Evolutionary conservation across 2,888 invertebrate species (phyloP).

Genomic region (Drosophila infuscata): DNA sequence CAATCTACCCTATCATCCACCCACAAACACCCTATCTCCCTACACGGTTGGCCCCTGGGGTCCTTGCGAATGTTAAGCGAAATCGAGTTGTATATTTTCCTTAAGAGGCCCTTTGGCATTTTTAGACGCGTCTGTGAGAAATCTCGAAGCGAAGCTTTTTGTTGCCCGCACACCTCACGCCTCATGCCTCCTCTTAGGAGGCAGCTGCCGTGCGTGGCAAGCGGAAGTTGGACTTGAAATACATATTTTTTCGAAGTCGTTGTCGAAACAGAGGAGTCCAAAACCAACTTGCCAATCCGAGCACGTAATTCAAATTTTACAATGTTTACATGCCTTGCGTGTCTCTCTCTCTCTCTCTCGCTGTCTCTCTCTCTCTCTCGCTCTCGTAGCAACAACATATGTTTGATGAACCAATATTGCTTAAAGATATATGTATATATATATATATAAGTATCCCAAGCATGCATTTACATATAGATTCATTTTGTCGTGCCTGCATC

Average conservation of each 20-base stretch:
- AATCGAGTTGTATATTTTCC: conserved; percentile 39
- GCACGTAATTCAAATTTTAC: conserved; percentile 79
- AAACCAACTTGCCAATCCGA: conserved; percentile 54
- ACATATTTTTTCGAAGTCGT: conserved; percentile 28
- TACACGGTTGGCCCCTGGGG: conserved; percentile 2
- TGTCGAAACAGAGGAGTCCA: conserved; percentile 13
- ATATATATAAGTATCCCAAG: not conserved
- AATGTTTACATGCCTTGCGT: conserved; percentile 75
- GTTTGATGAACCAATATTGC: conserved; percentile 44
- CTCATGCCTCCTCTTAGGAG: not conserved
- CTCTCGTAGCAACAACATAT: conserved; percentile 43
- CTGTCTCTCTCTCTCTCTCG: not conserved
- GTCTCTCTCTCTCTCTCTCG: conserved; percentile 18
- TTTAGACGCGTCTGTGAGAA: conserved; percentile 35
- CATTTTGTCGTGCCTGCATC: not conserved
- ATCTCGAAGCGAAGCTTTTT: conserved; percentile 51
- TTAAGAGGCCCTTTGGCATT: conserved; percentile 49
- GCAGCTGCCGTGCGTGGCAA: conserved; percentile 11
- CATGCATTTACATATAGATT: conserved; percentile 5
- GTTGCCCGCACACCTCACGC: not conserved
- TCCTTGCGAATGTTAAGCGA: conserved; percentile 8
- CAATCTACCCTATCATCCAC: not conserved
- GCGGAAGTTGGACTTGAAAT: conserved; percentile 65
- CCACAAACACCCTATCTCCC: too few species aligned
- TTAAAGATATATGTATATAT: conserved; percentile 8